Evolutionary conservation across 2,888 invertebrate species (phyloP), one percentile per base, ranked within the genome.

Genomic region (Tortricodes alternella): DNA sequence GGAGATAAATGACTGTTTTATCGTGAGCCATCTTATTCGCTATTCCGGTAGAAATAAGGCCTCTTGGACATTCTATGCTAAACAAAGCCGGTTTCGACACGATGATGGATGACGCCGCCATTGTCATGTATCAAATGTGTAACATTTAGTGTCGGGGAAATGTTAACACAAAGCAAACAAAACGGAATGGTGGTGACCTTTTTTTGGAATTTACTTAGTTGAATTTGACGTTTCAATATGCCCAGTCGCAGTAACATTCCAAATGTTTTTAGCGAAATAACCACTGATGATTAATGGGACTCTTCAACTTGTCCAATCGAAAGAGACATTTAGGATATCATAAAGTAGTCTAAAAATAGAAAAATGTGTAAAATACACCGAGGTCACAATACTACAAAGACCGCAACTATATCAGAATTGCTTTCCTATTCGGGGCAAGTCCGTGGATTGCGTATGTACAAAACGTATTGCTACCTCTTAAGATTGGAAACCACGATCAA

Each of bases 1-100:
- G 68, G 70, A 79, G 71, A 81, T 67, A 76, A 81, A 80, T 74
- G 64, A 70, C 62, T 62, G 59, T 74, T 74, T 78, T 71, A 78
- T 78, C 73, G 67, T 53, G 57, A 64, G 51, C 58, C 70, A 68
- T 71, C 69, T 69, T 71, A 70, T 66, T 72, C 68, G 66, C 66
- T 74, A 74, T 71, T 65, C 60, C 57, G 56, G 41, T 59, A 55
- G 65, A 71, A 74, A 71, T 73, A 68, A 68, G 62, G 63, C 64
- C 49, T 38, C 46, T 55, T 68, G 71, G 75, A 74, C 73, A 68
- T 73, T 70, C 58, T 71, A 71, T 69, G 71, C 71, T 68, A 79
- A 80, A 76, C 74, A 81, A 76, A 74, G 72, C 64, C 62, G 70
- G 71, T 75, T 72, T 68, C 61, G 67, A 71, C 67, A 64, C 58